Conservation (phyloP, 1,140 invertebrate genomes). For the Mylabris phalerata region DNA sequence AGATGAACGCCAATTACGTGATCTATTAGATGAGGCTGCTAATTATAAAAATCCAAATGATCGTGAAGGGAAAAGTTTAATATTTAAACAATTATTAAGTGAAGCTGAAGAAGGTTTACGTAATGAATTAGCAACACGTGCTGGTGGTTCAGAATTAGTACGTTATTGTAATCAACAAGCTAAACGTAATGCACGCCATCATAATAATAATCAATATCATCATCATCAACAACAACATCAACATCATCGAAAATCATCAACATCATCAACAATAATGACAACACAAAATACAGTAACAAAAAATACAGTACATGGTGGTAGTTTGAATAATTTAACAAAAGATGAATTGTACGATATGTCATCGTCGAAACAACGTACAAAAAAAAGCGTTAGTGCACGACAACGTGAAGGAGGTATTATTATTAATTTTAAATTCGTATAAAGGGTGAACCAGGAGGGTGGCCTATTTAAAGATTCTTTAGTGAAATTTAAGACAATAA, state of each 20-base stretch:
- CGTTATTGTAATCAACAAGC: slow-evolving; percentile 37
- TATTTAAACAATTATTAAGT: slow-evolving; percentile 37
- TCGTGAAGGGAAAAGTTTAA: slow-evolving; percentile 62
- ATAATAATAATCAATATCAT: too few species aligned
- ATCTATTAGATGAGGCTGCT: slow-evolving; percentile 67
- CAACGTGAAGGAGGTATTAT: slow-evolving; percentile 57
- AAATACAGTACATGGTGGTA: slow-evolving; percentile 49
- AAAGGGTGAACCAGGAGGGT: too few species aligned
- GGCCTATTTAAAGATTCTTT: too few species aligned
- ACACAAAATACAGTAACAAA: slow-evolving; percentile 48
- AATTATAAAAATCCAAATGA: slow-evolving; percentile 71
- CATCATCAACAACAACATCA: neutral
- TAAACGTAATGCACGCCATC: slow-evolving; percentile 10
- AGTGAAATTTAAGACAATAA: too few species aligned
- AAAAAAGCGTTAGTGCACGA: slow-evolving; percentile 46
- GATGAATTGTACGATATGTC: slow-evolving; percentile 33
- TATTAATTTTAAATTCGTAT: neutral
- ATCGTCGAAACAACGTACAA: slow-evolving; percentile 12
- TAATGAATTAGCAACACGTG: slow-evolving; percentile 35
- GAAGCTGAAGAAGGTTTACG: slow-evolving; percentile 54
- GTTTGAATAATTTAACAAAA: slow-evolving; percentile 51
- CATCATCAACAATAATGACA: slow-evolving; percentile 45
- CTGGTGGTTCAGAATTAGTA: slow-evolving; percentile 36
- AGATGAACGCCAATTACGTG: slow-evolving; percentile 61
- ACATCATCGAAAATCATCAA: slow-evolving; percentile 45